Conservation (phyloP, 2,797 vertebrate genomes). For the Megalops cyprinoides region DNA sequence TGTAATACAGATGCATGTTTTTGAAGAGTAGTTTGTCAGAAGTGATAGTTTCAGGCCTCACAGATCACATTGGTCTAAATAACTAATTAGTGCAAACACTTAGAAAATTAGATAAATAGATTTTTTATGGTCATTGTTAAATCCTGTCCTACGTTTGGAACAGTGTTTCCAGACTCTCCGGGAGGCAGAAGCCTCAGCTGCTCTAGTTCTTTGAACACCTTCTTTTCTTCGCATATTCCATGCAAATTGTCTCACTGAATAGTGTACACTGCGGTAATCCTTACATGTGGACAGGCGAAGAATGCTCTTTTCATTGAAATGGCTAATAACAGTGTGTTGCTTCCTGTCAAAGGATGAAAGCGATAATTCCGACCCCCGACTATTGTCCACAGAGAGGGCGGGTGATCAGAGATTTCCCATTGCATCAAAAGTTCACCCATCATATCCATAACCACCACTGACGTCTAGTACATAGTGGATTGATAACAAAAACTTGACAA, state of each 20-base stretch:
- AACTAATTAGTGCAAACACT: conserved; percentile 58
- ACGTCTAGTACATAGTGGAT: not conserved
- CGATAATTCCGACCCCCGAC: conserved; percentile 39
- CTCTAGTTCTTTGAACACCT: conserved; percentile 27
- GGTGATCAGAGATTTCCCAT: not conserved
- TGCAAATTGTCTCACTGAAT: conserved; percentile 67
- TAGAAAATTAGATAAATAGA: conserved; percentile 72
- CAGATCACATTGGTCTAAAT: conserved; percentile 11
- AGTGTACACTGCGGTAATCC: conserved; percentile 87
- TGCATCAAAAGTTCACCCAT: not conserved
- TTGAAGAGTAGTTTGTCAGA: too few species aligned
- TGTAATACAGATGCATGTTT: too few species aligned
- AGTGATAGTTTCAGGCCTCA: not conserved
- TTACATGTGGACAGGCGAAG: conserved; percentile 88
- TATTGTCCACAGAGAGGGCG: conserved; percentile 21
- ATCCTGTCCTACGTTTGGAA: conserved; percentile 75
- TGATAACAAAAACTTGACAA: not conserved
- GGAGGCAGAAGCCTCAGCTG: conserved; percentile 40
- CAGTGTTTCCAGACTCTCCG: conserved; percentile 59
- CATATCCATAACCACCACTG: not conserved
- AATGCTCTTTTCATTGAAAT: conserved; percentile 83
- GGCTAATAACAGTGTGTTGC: conserved; percentile 76
- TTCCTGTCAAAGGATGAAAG: conserved; percentile 75
- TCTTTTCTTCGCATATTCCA: conserved; percentile 39
- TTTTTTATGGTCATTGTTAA: conserved; percentile 73